Conservation (phyloP, 2,888 invertebrate genomes). For the Plagodis dolabraria region DNA sequence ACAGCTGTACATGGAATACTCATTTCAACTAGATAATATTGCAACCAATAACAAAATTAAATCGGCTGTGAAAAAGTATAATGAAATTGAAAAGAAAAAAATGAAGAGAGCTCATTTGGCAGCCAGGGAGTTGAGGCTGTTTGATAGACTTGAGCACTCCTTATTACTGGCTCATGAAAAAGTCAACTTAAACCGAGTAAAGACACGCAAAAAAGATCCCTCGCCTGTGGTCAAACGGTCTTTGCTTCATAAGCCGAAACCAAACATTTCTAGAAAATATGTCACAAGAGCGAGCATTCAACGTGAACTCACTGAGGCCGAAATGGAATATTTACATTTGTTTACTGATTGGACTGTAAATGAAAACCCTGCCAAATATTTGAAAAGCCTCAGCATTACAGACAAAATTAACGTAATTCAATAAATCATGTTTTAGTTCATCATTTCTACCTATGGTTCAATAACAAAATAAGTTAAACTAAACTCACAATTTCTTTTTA, state of each 20-base stretch:
- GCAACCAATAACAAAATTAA: conserved; percentile 78
- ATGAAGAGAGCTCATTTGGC: conserved; percentile 83
- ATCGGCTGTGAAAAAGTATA: conserved; percentile 77
- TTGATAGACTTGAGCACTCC: conserved; percentile 73
- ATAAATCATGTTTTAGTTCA: too few species aligned
- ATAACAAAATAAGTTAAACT: too few species aligned
- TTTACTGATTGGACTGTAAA: conserved; percentile 73
- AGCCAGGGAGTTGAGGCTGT: conserved; percentile 81
- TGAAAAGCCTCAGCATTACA: conserved; percentile 40
- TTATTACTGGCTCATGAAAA: conserved; percentile 72
- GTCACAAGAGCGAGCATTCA: conserved; percentile 21
- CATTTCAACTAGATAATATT: conserved; percentile 82
- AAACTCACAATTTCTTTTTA: too few species aligned
- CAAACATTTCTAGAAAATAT: not conserved
- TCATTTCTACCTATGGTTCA: too few species aligned
- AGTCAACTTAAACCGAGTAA: conserved; percentile 23
- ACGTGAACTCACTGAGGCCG: conserved; percentile 55
- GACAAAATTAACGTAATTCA: too few species aligned
- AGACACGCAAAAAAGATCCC: not conserved
- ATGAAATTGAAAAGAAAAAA: conserved; percentile 76
- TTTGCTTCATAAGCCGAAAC: conserved; percentile 27
- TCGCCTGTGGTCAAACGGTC: conserved; percentile 13
- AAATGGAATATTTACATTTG: conserved; percentile 66
- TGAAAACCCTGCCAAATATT: conserved; percentile 63
- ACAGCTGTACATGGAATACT: conserved; percentile 77